Percentiles rank a stretch among this genome's conserved stretches.
These are phyloP conservation scores for Phenganax marumi DNA, from an alignment of 92 coral and sea anemone genomes.

Conservation along the genomic window DNA sequence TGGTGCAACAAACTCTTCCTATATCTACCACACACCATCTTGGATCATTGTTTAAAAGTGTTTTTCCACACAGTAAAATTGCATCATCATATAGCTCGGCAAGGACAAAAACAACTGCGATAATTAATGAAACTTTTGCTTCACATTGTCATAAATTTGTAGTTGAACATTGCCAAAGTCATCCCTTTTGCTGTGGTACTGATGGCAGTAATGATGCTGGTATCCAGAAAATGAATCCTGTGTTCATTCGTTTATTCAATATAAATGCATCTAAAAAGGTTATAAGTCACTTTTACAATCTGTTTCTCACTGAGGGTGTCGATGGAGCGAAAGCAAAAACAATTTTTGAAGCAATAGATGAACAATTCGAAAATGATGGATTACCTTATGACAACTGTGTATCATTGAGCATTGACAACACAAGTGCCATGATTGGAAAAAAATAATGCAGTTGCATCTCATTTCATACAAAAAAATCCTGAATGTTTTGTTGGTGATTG, in stretches of 20 bases:
- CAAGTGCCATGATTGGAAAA: constrained; percentile 57
- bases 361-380: too few species aligned
- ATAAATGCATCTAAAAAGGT: constrained; percentile 55
- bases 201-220: constrained; percentile 62
- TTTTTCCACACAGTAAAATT: constrained; percentile 41
- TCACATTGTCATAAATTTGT: constrained; percentile 25
- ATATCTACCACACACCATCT: constrained; percentile 1
- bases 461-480: constrained; percentile 40
- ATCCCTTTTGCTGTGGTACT: constrained; percentile 61
- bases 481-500: constrained; percentile 43
- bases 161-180: constrained; percentile 40
- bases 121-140: constrained; percentile 34
- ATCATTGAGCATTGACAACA: constrained; percentile 54
- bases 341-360: constrained; percentile 47
- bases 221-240: constrained; percentile 55
- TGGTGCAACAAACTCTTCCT: not conserved
- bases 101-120: constrained; percentile 55
- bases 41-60: constrained; percentile 2
- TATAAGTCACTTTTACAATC: constrained; percentile 54
- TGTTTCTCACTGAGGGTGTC: constrained; percentile 55
- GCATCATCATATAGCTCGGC: constrained; percentile 53
- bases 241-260: constrained; percentile 50
- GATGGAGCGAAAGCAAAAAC: constrained; percentile 51
- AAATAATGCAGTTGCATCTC: constrained; percentile 52
- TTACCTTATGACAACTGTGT: too few species aligned